phyloP scores from a whole-genome alignment of 2,797 vertebrate species.

The Smutsia temminckii region DNA sequence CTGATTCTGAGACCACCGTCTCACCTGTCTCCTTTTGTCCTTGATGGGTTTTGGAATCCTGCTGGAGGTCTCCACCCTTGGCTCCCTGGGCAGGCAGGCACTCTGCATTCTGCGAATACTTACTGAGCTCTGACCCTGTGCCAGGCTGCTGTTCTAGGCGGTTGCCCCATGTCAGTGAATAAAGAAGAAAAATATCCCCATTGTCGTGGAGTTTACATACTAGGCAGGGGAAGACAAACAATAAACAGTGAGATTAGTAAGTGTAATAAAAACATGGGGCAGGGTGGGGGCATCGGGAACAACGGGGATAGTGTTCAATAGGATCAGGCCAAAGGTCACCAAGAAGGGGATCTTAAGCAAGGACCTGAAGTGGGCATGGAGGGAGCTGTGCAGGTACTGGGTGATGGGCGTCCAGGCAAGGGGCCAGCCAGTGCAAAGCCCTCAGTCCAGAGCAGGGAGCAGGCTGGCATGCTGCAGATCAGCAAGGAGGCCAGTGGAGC shows the following conservation, averaged over 20 bases:
- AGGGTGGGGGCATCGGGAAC: no score
- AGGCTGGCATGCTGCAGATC: background rate
- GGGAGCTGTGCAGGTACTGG: background rate
- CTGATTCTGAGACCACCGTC: background rate
- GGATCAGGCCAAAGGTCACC: background rate
- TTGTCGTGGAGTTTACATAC: background rate
- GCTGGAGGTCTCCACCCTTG: background rate
- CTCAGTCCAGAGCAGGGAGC: no score
- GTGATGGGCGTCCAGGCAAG: background rate
- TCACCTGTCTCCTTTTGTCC: background rate
- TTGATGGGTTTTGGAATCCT: background rate
- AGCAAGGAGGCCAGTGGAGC: background rate
- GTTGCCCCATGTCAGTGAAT: background rate
- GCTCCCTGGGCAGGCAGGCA: background rate
- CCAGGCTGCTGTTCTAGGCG: background rate
- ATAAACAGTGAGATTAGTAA: background rate
- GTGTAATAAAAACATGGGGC: background rate
- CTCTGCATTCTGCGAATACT: background rate
- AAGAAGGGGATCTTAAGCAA: background rate
- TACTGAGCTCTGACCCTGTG: background rate
- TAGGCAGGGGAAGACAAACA: background rate
- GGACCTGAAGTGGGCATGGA: background rate
- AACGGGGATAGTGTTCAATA: background rate
- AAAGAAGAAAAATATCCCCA: background rate
- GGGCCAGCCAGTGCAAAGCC: accelerated